Percentiles rank a stretch among this genome's conserved stretches.
phyloP scores from a whole-genome alignment of 1,140 invertebrate species.

The Glomeris maerens region DNA sequence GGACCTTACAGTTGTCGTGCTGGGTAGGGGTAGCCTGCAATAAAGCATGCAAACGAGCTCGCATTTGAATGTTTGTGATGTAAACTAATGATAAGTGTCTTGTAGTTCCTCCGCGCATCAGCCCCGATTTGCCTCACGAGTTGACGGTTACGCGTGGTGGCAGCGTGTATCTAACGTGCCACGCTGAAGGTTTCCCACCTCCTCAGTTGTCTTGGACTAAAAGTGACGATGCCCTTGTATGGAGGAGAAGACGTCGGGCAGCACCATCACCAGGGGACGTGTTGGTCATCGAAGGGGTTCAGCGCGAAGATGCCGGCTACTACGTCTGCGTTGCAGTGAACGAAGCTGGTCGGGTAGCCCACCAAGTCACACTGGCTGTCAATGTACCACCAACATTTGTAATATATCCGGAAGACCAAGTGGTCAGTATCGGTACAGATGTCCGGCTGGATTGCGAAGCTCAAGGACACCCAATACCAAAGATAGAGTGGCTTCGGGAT shows the following conservation, averaged over 20 bases:
- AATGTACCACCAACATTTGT: conserved; percentile 22
- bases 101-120: background rate
- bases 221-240: background rate
- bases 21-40: background rate
- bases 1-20: background rate
- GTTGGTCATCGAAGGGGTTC: background rate
- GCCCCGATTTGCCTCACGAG: background rate
- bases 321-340: conserved; percentile 27
- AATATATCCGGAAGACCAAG: conserved; percentile 7
- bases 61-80: background rate
- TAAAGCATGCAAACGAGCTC: too few relatives aligned
- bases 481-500: conserved; percentile 15
- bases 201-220: background rate
- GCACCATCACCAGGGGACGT: background rate
- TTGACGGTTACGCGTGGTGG: background rate
- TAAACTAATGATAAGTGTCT: too few relatives aligned
- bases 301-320: conserved; percentile 19
- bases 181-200: background rate
- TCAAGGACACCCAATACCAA: conserved; percentile 25
- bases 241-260: background rate
- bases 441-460: conserved; percentile 24
- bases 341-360: conserved; percentile 25
- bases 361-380: conserved; percentile 27
- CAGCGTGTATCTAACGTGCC: background rate
- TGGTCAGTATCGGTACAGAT: conserved; percentile 16